Base-by-base conservation (phyloP, 2,797 vertebrate genomes). In the Eremophila alpestris region DNA sequence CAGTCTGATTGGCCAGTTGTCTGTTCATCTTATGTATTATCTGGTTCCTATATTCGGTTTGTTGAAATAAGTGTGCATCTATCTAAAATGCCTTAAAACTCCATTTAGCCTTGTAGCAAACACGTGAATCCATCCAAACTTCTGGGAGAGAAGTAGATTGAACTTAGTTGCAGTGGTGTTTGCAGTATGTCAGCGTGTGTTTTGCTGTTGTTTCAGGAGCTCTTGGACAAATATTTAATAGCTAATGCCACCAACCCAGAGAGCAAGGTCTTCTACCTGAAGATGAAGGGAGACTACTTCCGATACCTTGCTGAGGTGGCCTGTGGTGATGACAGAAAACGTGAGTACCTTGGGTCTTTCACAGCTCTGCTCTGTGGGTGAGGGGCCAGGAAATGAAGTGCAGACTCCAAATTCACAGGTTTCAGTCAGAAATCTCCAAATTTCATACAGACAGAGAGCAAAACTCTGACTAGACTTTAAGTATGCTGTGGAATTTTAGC, bases 281-380 rank as follows among this genome's bases (percentile, higher is more conserved):
- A 99, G 98, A 99, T 99, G 99, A 99, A 99, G 96, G 99, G 99
- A 64, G 99, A 99, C 96, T 99, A 99, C 96, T 99, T 98, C 97
- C 99, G 99, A 98, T 99, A 99, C 98, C 99, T 99, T 80, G 99
- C 99, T 95, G 99, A 99, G 97, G 99, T 99, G 92, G 99, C 99
- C n/a, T 95, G 95, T 95, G 98, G 97, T 85, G 98, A 98, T 15
- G 97, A 98, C 87, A 98, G 98, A 96, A 96, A 97, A 93, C 93
- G 99, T 99, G 91, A 98, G 98, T 96, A 13, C 46, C 64, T 65
- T 9, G 5, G 11, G 9, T 65, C 9, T 83, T 17, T 22, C 38
- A 23, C 38, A 46, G 63, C 18, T 82, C 30, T 34, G 51, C 18
- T 18, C 49, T 0, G 0, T 7, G 29, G 15, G 27, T 8, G 21